A percentile compares a stretch with the other conserved stretches of the same genome.
Evolutionary conservation across 1,140 invertebrate genomes (phyloP).

Genomic region (Anoplophora glabripennis): DNA sequence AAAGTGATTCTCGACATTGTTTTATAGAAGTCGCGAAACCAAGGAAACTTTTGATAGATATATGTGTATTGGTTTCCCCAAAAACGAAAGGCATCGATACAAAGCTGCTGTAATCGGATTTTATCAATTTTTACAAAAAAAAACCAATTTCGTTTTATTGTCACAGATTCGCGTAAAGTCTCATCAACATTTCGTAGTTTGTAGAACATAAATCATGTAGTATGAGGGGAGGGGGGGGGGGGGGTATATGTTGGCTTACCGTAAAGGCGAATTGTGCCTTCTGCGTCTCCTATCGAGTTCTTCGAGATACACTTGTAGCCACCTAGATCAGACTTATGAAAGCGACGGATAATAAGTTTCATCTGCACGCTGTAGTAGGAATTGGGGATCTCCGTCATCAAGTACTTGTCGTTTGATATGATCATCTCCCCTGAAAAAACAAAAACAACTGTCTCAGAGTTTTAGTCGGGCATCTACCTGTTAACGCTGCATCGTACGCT

Average conservation of each 20-base stretch:
- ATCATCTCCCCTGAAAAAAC: slow-evolving; percentile 76
- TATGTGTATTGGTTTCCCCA: slow-evolving; percentile 10
- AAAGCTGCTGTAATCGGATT: slow-evolving; percentile 38
- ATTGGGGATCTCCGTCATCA: slow-evolving; percentile 68
- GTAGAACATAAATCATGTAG: slow-evolving; percentile 42
- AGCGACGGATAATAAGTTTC: slow-evolving; percentile 71
- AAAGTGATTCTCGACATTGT: neutral
- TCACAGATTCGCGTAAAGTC: slow-evolving; percentile 35
- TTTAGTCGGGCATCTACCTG: too few species aligned
- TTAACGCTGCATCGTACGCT: too few species aligned
- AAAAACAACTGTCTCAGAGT: slow-evolving; percentile 43
- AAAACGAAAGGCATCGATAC: slow-evolving; percentile 18
- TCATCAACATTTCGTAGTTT: slow-evolving; percentile 48
- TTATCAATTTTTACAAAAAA: slow-evolving; percentile 42
- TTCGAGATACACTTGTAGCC: slow-evolving; percentile 91
- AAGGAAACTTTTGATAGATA: slow-evolving; percentile 4
- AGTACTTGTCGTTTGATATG: slow-evolving; percentile 76
- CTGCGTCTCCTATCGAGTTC: slow-evolving; percentile 85
- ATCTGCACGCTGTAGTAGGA: slow-evolving; percentile 78
- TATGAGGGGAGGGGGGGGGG: too few species aligned
- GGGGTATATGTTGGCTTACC: slow-evolving; percentile 59
- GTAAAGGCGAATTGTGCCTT: slow-evolving; percentile 82
- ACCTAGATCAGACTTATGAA: slow-evolving; percentile 77
- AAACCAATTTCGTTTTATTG: slow-evolving; percentile 47
- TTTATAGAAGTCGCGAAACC: neutral